Evolutionary conservation across 2,888 invertebrate genomes (phyloP).

Genomic region (Acanthosepion esculentum): DNA sequence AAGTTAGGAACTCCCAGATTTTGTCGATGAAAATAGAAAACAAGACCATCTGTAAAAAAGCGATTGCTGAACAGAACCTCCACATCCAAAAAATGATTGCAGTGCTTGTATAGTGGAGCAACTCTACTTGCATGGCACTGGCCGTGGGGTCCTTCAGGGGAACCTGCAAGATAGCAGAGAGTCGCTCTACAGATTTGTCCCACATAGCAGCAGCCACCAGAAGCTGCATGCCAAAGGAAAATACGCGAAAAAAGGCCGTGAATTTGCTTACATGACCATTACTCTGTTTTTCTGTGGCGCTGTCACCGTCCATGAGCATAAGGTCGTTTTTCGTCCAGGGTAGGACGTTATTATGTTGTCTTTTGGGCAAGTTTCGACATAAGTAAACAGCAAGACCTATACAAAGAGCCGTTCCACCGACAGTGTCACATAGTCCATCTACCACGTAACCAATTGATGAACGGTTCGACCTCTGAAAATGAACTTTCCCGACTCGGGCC

Average conservation of each 20-base stretch:
- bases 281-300: background rate
- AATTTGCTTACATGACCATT: conserved; percentile 48
- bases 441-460: conserved; percentile 87
- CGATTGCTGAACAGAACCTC: conserved; percentile 64
- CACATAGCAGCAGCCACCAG: conserved; percentile 63
- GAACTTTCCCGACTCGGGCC: conserved; percentile 76
- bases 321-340: conserved; percentile 49
- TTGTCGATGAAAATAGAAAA: conserved; percentile 64
- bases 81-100: conserved; percentile 63
- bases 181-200: conserved; percentile 62
- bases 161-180: conserved; percentile 38
- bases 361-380: conserved; percentile 57
- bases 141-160: background rate
- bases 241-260: conserved; percentile 62
- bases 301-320: background rate
- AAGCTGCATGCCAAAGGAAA: conserved; percentile 62
- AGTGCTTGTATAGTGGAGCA: conserved; percentile 62
- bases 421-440: conserved; percentile 86
- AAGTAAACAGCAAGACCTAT: conserved; percentile 75
- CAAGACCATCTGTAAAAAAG: conserved; percentile 61
- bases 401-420: conserved; percentile 78
- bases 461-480: conserved; percentile 74
- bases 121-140: conserved; percentile 58
- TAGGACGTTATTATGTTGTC: background rate
- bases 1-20: conserved; percentile 67